These are phyloP conservation scores for Echeneis naucrates DNA, from an alignment of 2,797 vertebrate species.

Conservation along the genomic window DNA sequence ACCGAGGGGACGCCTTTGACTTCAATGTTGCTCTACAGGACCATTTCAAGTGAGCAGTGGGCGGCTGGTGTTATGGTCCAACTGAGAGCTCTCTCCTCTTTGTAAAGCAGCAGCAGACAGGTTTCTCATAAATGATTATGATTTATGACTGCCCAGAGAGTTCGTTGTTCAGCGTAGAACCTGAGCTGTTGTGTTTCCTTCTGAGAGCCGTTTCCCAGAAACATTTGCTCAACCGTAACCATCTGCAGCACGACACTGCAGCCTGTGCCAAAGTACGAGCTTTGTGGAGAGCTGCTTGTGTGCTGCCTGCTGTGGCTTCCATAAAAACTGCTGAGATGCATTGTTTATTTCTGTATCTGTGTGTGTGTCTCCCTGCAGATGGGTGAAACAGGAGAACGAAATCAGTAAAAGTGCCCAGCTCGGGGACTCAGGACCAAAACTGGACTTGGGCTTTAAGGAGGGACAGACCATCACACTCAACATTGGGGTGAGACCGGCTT, in stretches of 20 bases:
- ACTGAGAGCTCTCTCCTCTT: background rate
- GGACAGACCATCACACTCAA: constrained; percentile 97
- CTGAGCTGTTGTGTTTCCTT: background rate
- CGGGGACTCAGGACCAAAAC: constrained; percentile 89
- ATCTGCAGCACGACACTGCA: constrained; percentile 10
- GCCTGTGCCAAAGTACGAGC: background rate
- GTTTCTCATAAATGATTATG: background rate
- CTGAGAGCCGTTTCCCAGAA: background rate
- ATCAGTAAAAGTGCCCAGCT: constrained; percentile 90
- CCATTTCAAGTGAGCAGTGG: constrained; percentile 93
- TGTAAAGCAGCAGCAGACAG: background rate
- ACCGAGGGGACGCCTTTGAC: constrained; percentile 95
- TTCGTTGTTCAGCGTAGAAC: background rate
- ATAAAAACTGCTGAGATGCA: constrained; percentile 45
- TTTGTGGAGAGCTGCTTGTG: constrained; percentile 2
- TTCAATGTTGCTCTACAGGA: constrained; percentile 96
- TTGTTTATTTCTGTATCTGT: constrained; percentile 50
- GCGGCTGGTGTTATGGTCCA: background rate
- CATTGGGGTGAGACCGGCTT: constrained; percentile 87
- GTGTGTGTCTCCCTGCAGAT: constrained; percentile 78
- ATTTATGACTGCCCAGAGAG: background rate
- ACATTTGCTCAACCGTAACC: background rate
- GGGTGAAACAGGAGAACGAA: constrained; percentile 97
- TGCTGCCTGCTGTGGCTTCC: constrained; percentile 21
- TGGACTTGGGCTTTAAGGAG: constrained; percentile 96